Base-by-base conservation (phyloP, 1,140 invertebrate genomes). In the Helicoverpa armigera region DNA sequence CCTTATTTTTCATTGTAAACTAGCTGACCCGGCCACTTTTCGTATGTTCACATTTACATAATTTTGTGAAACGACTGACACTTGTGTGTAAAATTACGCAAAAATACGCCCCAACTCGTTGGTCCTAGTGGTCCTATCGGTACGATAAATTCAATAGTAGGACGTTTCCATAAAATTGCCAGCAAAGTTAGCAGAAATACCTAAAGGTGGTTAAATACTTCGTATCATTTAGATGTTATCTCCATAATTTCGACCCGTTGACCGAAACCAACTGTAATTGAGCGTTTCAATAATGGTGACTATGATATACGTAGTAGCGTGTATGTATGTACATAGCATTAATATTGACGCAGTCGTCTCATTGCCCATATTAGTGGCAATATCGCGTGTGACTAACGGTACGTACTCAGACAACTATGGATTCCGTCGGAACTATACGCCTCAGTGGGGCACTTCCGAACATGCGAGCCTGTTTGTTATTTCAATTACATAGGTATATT, bases 391-490 rank as follows among this genome's bases (percentile, higher is more conserved):
- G 18, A 10, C 43, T 60, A 53, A 51, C 63, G 56, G 69, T 73
- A 72, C 78, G 13, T 12, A 65, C 11, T 61, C 56, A 63, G 16
- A 67, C 63, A 4, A 43, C 50, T 65, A 78, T 53, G 29, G 29
- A 69, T 43, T 23, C 7, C 43, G 31, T 56, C 70, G 70, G 70
- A 54, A 73, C 53, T 56, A 16, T 43, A 56, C 53, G n/a, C 5
- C 51, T 51, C 43, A 67, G 18, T 53, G 48, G 43, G 60, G 35
- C 61, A 74, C 50, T 80, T 74, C 43, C 70, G 14, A 67, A 54
- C 70, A 80, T 61, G 75, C 75, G 50, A 78, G 35, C 4, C 4
- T 70, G 67, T 70, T 76, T 61, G 31, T 63, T 63, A 31, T 11
- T 63, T 63, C 23, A 63, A 29, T 63, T 12, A 5, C 12, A 2